A percentile compares a stretch with the other conserved stretches of the same genome.
Conservation (phyloP, 1,140 invertebrate species). For the Fopius arisanus region DNA sequence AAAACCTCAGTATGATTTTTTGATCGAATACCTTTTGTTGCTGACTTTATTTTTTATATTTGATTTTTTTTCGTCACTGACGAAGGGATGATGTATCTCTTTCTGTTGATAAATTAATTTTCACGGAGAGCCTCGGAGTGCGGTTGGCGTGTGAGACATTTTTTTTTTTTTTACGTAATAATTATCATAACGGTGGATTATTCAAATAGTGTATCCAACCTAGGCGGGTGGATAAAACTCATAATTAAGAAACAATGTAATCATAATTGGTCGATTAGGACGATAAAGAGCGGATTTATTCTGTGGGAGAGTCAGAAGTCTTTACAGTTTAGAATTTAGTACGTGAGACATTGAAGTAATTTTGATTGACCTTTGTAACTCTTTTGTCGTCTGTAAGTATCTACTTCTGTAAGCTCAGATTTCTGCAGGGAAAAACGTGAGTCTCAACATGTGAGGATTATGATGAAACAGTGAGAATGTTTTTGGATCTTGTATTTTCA, state of each 20-base stretch:
- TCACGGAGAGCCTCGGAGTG: background rate
- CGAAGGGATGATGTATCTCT: background rate
- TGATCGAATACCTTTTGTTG: background rate
- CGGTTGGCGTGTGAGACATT: conserved; percentile 31
- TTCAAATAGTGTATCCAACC: conserved; percentile 7
- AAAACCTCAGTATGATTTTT: background rate
- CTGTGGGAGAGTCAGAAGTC: background rate
- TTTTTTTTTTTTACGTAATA: conserved; percentile 23
- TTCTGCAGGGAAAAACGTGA: background rate
- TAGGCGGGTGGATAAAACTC: background rate
- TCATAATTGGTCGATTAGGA: background rate
- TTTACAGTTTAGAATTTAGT: background rate
- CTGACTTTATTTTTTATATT: conserved; percentile 2
- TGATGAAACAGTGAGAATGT: background rate
- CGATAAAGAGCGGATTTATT: background rate
- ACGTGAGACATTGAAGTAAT: conserved; percentile 4
- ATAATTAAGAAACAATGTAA: background rate
- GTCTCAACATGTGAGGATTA: background rate
- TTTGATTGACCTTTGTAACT: background rate
- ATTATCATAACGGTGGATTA: conserved; percentile 21
- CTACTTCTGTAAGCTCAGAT: background rate
- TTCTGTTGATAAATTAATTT: background rate
- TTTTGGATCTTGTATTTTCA: conserved; percentile 23
- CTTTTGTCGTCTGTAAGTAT: background rate
- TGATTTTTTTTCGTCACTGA: background rate